Evolutionary conservation across 2,888 invertebrate genomes (phyloP).

Genomic region (Dioctria rufipes): DNA sequence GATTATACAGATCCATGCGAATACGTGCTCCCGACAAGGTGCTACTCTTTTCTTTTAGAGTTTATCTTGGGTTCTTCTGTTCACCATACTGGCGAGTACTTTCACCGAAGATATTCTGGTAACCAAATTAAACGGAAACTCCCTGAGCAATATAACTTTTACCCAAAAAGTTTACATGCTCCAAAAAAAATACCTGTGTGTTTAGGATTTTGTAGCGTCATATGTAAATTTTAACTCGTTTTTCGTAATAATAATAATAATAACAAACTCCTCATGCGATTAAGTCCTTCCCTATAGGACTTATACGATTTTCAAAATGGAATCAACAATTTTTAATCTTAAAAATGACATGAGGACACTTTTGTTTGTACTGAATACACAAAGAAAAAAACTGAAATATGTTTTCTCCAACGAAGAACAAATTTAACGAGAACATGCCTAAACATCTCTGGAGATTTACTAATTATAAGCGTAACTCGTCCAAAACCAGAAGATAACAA

Average conservation of each 20-base stretch:
- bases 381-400: too few relatives aligned
- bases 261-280: slow-evolving; percentile 26
- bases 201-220: background rate
- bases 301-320: too few relatives aligned
- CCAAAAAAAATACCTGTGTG: background rate
- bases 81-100: too few relatives aligned
- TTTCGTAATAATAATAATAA: background rate
- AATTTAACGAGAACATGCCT: too few relatives aligned
- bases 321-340: too few relatives aligned
- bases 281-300: background rate
- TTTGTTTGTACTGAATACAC: too few relatives aligned
- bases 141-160: slow-evolving; percentile 42
- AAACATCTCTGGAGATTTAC: too few relatives aligned
- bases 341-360: too few relatives aligned
- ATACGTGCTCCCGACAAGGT: slow-evolving; percentile 30
- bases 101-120: slow-evolving; percentile 3
- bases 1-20: slow-evolving; percentile 21
- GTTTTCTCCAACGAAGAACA: too few relatives aligned
- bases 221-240: slow-evolving; percentile 41
- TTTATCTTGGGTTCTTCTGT: background rate
- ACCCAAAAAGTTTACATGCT: slow-evolving; percentile 36
- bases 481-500: too few relatives aligned
- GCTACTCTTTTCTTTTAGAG: slow-evolving; percentile 31
- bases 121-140: slow-evolving; percentile 39
- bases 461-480: too few relatives aligned